Evolutionary conservation across 1,140 invertebrate species (phyloP), one percentile per base, ranked within the genome.

Genomic region (Ips typographus): DNA sequence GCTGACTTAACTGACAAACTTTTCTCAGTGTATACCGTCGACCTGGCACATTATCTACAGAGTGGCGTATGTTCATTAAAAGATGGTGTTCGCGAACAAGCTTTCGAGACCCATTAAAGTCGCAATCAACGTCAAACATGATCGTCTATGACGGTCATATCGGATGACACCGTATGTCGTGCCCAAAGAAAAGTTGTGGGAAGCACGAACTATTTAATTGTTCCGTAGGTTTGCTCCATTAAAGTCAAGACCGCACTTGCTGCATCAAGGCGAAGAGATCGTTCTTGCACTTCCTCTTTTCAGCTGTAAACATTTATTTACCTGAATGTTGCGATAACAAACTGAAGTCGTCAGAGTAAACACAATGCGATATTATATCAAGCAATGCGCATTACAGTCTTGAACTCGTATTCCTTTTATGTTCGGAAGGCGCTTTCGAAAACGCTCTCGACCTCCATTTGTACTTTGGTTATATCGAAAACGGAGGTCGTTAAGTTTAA

Each of bases 161-260:
- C 65, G 41, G 65, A 66, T 66, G 65, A 66, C 65, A 59, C 65
- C 44, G 65, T 47, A 58, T 66, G 55, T 66, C 65, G 63, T 65
- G 63, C 41, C 44, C 40, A 36, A 47, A 38, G 58, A 63, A 43
- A 51, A 22, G 51, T 38, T 65, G 52, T 56, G 63, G 53, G 62
- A 64, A 64, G 62, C 41, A 56, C 51, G 49, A 42, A 41, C 40
- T 40, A 40, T 65, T 65, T 65, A 65, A 65, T 65, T 65, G 52
- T 65, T 64, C 6, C n/a, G 57, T 41, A 42, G 40, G 39, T 42
- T 40, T 41, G 40, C 57, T 41, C 39, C 38, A 42, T 59, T 55
- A 55, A 22, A 7, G 7, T 55, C 37, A 55, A 37, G 44, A 5
- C n/a, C n/a, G n/a, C 44, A n/a, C 4, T 47, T 47, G 4, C 44